Conservation (phyloP, 2,888 invertebrate species). For the Noctua fimbriata region DNA sequence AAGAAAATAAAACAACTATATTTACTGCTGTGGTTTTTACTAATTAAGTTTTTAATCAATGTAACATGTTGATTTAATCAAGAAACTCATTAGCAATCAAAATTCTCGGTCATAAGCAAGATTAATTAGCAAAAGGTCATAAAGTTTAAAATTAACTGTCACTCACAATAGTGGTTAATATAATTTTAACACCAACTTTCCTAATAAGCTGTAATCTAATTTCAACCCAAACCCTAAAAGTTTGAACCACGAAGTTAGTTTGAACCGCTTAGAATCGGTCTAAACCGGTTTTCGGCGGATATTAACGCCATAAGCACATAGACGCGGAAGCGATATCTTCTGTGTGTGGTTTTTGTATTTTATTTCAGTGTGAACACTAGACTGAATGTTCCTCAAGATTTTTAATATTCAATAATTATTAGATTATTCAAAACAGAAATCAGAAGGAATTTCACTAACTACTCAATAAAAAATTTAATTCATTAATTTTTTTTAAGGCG, state of each 20-base stretch:
- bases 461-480: too few species aligned
- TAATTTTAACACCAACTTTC: slow-evolving; percentile 45
- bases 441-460: too few species aligned
- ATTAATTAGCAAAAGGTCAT: slow-evolving; percentile 17
- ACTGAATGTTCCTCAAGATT: background rate
- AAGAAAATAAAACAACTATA: background rate
- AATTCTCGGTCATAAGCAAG: background rate
- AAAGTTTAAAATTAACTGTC: slow-evolving; percentile 35
- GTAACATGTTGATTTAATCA: background rate
- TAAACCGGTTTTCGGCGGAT: slow-evolving; percentile 27
- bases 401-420: background rate
- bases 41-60: background rate
- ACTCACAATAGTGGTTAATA: slow-evolving; percentile 42
- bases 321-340: background rate
- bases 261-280: slow-evolving; percentile 34
- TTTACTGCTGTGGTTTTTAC: background rate
- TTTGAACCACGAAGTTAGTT: slow-evolving; percentile 38
- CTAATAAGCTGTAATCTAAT: slow-evolving; percentile 52
- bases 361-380: background rate
- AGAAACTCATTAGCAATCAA: background rate
- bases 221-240: slow-evolving; percentile 41
- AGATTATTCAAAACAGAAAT: too few species aligned
- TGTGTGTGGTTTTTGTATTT: background rate
- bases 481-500: too few species aligned
- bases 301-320: slow-evolving; percentile 21